Evolutionary conservation across 2,797 vertebrate genomes (phyloP).

Genomic region (Rhadinocentrus ornatus): DNA sequence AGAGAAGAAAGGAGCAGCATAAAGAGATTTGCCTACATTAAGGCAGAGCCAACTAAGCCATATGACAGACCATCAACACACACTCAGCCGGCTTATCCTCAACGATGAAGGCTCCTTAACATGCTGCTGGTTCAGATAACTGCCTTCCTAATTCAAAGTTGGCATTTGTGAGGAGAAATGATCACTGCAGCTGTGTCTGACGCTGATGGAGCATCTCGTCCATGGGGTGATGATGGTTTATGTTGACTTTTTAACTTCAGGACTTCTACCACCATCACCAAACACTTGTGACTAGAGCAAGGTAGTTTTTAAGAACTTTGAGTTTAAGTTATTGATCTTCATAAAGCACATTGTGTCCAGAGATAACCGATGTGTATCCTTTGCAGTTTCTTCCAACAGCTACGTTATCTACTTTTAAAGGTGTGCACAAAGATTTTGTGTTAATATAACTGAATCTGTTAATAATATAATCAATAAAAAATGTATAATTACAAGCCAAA

Average conservation of each 20-base stretch:
- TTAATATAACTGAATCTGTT: neutral
- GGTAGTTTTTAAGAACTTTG: slow-evolving; percentile 1
- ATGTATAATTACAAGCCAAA: neutral
- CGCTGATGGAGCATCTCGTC: slow-evolving; percentile 18
- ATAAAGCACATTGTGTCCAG: neutral
- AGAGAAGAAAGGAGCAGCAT: slow-evolving; percentile 37
- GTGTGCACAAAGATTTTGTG: neutral
- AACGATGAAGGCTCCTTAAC: slow-evolving; percentile 24
- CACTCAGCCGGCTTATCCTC: slow-evolving; percentile 30
- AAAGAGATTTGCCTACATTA: slow-evolving; percentile 59
- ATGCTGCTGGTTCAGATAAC: slow-evolving; percentile 29
- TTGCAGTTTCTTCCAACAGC: too few relatives aligned
- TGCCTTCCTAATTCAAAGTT: slow-evolving; percentile 30
- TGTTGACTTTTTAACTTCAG: neutral
- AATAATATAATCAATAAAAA: neutral
- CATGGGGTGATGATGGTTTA: slow-evolving; percentile 6
- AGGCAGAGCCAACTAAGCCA: slow-evolving; percentile 58
- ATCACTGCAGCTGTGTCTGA: slow-evolving; percentile 8
- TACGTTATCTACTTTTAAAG: neutral
- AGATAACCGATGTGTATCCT: neutral
- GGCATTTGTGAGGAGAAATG: slow-evolving; percentile 29
- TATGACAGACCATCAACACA: slow-evolving; percentile 52
- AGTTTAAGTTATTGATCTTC: neutral
- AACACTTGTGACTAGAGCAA: neutral
- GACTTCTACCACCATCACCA: neutral